Evolutionary conservation across 2,113 vertebrate species (phyloP), one percentile per base, ranked within the genome.

Genomic region (Rhinoderma darwinii): DNA sequence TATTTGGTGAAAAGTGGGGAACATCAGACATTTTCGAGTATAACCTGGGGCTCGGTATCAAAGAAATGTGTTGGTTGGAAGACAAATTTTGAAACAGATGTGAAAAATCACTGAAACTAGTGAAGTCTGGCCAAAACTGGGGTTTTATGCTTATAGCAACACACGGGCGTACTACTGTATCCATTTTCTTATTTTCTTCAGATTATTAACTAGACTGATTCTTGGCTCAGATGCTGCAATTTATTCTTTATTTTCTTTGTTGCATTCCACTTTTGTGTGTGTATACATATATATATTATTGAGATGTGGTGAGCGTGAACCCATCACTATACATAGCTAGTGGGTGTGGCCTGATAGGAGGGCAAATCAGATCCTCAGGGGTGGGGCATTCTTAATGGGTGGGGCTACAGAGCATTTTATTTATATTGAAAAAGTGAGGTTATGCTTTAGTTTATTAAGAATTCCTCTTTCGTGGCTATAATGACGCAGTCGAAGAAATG

Each of bases 81-180:
- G 85, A 86, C 66, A 74, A 73, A 86, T 86, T 86, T 73, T 2
- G 47, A 86, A 86, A 81, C 85, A 86, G 77, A 86, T 86, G 85
- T 81, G 85, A 81, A 61, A 86, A 86, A 81, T 81, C 77, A 86
- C 50, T 54, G 63, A 73, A 86, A 47, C 66, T 30, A 86, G 76
- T 86, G 85, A 86, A 79, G 85, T 86, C 77, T 86, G 76, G 85
- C 85, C 85, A 86, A 56, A 86, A 44, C 18, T 74, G 35, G 85
- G 77, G 50, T 81, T 74, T 81, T 56, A 27, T 59, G 66, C 85
- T 70, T 50, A 20, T 81, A 81, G 77, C 66, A 73, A 78, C 66
- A 81, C 47, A 51, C 50, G 50, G 37, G 63, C 18, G 35, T 43
- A 86, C 85, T 81, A 86, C 84, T 80, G 84, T 86, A 86, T 86